Conservation (phyloP, 2,113 vertebrate species). For the Elgaria multicarinata region DNA sequence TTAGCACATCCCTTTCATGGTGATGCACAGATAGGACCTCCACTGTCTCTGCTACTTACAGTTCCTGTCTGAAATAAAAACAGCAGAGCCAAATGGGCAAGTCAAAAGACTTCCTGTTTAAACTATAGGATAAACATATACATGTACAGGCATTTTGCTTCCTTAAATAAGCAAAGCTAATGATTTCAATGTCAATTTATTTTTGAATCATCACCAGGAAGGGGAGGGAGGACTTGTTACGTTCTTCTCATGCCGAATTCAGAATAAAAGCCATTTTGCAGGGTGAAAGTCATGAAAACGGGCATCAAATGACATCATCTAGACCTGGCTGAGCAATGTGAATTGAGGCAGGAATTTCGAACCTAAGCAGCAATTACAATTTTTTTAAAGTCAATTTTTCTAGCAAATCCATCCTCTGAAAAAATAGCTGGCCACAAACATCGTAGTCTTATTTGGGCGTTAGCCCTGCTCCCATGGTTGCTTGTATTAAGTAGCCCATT, state of each 20-base stretch:
- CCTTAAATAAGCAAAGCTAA: background rate
- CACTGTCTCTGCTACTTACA: background rate
- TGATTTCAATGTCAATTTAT: background rate
- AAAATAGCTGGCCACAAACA: background rate
- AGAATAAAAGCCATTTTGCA: background rate
- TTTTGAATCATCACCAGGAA: background rate
- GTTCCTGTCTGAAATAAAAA: constrained; percentile 39
- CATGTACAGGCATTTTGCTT: background rate
- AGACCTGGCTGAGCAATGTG: constrained; percentile 8
- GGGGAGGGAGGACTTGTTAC: constrained; percentile 2
- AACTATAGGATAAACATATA: background rate
- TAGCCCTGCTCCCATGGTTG: background rate
- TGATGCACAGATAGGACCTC: constrained; percentile 15
- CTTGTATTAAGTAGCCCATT: background rate
- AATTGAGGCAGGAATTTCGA: background rate
- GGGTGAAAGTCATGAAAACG: background rate
- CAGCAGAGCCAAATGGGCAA: background rate
- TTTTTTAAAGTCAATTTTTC: too few relatives aligned
- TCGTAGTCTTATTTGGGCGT: too few relatives aligned
- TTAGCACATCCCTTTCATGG: constrained; percentile 39
- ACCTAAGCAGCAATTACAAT: constrained; percentile 4
- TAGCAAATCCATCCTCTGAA: constrained; percentile 26
- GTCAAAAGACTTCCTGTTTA: background rate
- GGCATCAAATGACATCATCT: background rate
- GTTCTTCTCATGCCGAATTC: constrained; percentile 10